Percentiles rank a stretch among this genome's conserved stretches.
These are phyloP conservation scores for Myathropa florea DNA, from an alignment of 2,888 invertebrate species.

Conservation along the genomic window DNA sequence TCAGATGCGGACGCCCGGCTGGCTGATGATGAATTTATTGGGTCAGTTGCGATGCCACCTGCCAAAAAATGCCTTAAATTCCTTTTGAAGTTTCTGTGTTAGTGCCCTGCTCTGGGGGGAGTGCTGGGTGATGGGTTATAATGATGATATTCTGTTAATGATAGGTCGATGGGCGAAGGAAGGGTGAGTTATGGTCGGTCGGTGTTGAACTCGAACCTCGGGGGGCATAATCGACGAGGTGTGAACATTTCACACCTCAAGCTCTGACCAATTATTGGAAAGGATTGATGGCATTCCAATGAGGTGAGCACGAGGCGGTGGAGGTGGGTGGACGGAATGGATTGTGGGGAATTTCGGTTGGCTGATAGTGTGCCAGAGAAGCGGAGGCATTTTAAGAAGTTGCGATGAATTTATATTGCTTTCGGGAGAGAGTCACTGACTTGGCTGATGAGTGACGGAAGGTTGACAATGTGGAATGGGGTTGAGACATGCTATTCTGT, in stretches of 20 bases:
- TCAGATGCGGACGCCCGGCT: slow-evolving; percentile 35
- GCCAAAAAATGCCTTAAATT: slow-evolving; percentile 69
- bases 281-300: slow-evolving; percentile 48
- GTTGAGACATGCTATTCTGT: background rate
- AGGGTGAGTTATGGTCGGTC: slow-evolving; percentile 4
- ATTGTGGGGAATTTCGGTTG: slow-evolving; percentile 23
- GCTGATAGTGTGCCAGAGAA: background rate
- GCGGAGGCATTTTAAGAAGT: background rate
- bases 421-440: background rate
- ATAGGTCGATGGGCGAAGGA: slow-evolving; percentile 24
- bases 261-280: slow-evolving; percentile 67
- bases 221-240: slow-evolving; percentile 56
- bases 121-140: slow-evolving; percentile 29
- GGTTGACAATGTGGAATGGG: background rate
- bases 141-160: slow-evolving; percentile 70
- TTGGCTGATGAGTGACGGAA: background rate
- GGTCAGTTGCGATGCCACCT: slow-evolving; percentile 71
- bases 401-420: background rate
- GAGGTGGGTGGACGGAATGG: slow-evolving; percentile 18
- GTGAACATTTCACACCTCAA: slow-evolving; percentile 67
- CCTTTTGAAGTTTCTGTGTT: slow-evolving; percentile 69
- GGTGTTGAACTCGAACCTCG: background rate
- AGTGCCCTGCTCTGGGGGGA: slow-evolving; percentile 19
- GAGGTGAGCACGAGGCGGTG: slow-evolving; percentile 4
- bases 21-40: slow-evolving; percentile 67